Base-by-base conservation (phyloP, 1,140 invertebrate species). In the Sminthurinus signatus region DNA sequence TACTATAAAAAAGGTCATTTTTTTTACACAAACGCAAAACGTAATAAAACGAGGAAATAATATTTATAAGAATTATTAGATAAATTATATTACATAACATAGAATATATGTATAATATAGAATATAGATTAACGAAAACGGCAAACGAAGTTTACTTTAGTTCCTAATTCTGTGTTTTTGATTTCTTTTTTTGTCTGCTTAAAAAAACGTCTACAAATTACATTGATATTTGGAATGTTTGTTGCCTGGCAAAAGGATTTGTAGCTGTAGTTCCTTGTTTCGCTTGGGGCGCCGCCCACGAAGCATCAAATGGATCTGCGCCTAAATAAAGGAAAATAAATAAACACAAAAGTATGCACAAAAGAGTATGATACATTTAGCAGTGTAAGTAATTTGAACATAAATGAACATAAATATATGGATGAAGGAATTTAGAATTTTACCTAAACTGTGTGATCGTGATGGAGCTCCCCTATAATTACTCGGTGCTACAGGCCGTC, bases 211-310 rank as follows among this genome's bases (percentile, higher is more conserved):
- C n/a, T 39, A 21, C 5, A 50, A 17, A 52, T 56, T 69, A 72
- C 70, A 72, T 72, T 2, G 70, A 72, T 39, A 72, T 55, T 67
- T 72, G 70, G 70, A 72, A 72, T 72, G 70, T 69, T 55, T 71
- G 70, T 64, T 71, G 70, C 46, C 70, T 57, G 19, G 56, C 64
- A 56, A 72, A 72, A 27, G 70, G 70, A 54, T 72, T 72, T 17
- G 67, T 72, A 1, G 70, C 62, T 59, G 61, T 60, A 59, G 68
- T 66, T 21, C 70, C 67, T 12, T 64, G 65, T 55, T 64, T 43
- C 17, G 70, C 67, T 23, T 58, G 39, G 12, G 50, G 27, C 39
- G 28, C 29, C n/a, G 70, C 70, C 67, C 67, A 72, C 17, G 60
- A 52, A 14, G 67, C 64, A 62, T 72, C 70, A 65, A 72, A 72